Base-by-base conservation (phyloP, 2,797 vertebrate genomes). In the Lacerta bilineata region DNA sequence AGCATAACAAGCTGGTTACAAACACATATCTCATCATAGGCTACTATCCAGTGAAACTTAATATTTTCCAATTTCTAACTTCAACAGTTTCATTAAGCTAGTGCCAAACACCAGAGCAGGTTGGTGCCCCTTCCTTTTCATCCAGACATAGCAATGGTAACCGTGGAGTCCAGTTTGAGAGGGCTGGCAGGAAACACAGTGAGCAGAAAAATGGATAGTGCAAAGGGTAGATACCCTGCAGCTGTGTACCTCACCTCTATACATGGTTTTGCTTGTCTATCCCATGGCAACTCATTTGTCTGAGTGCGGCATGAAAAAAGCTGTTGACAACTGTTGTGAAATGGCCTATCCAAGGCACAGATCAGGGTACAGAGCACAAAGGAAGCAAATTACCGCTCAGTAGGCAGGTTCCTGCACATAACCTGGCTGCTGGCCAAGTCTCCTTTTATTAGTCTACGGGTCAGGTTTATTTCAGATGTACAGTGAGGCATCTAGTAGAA, bases 341-440 rank as follows among this genome's bases (percentile, higher is more conserved):
- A 59, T 83, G 85, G 89, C 74, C 75, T 83, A 87, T 80, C 39
- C 80, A 90, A 80, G 75, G 61, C 61, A 23, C 61, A 64, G 80
- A 87, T 83, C 89, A 83, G 85, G 81, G 66, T 81, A 83, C 36
- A 78, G 85, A 87, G 85, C 80, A 74, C 84, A 87, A 90, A 90
- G 29, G 76, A 84, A 87, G 46, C 88, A 89, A 82, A 89, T 89
- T 82, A 86, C 84, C 75, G 78, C 84, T 89, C 84, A 89, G 88
- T 89, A 87, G 80, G 81, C 85, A 79, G 75, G n/a, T 83, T 74
- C 72, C 66, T 39, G 50, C 74, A 72, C n/a, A 36, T 25, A 83
- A 61, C 80, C 64, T 83, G 84, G 75, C 84, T 86, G 25, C 74
- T 83, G 80, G 84, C 80, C 85, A 90, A 61, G n/a, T 79, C 80